phyloP scores from a whole-genome alignment of 1,140 invertebrate species.

The Vollenhovia emeryi region DNA sequence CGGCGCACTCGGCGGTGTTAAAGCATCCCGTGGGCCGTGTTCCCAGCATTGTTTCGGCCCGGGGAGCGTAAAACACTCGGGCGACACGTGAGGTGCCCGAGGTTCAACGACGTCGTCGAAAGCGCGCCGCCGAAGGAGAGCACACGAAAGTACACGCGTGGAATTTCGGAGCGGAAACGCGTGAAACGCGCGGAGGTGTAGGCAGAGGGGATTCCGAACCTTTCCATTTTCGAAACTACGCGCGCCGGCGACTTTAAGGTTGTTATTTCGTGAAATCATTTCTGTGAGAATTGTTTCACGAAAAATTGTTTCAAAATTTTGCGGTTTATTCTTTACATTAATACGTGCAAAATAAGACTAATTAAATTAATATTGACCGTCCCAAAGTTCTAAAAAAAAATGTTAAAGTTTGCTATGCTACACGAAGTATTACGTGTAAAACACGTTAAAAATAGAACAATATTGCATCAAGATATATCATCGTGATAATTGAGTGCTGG shows the following conservation, averaged over 20 bases:
- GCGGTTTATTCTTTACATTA: too few species aligned
- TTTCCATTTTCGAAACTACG: not conserved
- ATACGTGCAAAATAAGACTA: too few species aligned
- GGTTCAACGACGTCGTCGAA: constrained; percentile 33
- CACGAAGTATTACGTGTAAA: too few species aligned
- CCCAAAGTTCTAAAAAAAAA: too few species aligned
- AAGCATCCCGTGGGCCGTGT: constrained; percentile 25
- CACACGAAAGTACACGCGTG: not conserved
- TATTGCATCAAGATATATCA: too few species aligned
- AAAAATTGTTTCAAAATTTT: too few species aligned
- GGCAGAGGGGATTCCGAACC: not conserved
- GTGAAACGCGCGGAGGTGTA: not conserved
- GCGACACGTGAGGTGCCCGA: constrained; percentile 29
- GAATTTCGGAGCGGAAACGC: constrained; percentile 1
- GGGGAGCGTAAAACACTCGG: constrained; percentile 54
- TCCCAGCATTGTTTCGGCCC: constrained; percentile 65
- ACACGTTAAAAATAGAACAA: too few species aligned
- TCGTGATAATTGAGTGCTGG: too few species aligned
- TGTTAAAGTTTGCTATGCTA: too few species aligned
- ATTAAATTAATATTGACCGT: too few species aligned
- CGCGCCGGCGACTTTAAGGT: not conserved
- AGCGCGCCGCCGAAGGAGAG: constrained; percentile 12
- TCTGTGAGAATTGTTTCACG: too few species aligned
- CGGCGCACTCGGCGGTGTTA: not conserved
- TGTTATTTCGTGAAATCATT: too few species aligned